Conservation (phyloP, 2,888 invertebrate genomes). For the Troides oblongomaculatus region DNA sequence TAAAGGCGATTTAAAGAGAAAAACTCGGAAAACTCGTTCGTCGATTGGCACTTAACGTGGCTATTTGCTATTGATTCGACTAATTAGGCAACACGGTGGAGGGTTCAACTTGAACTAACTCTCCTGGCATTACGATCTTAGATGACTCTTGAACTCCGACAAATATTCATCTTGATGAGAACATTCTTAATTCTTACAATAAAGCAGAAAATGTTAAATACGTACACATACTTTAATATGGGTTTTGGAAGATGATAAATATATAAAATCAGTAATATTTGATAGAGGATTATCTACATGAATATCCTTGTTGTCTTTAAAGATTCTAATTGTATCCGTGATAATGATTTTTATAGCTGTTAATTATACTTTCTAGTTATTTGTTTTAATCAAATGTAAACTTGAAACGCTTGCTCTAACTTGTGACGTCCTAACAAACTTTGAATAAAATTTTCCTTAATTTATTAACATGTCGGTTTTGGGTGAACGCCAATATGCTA, state of each 20-base stretch:
- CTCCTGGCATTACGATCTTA: too few relatives aligned
- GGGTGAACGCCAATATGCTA: conserved; percentile 7
- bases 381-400: too few relatives aligned
- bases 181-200: neutral
- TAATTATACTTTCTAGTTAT: too few relatives aligned
- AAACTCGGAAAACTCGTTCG: neutral
- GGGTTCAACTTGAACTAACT: neutral
- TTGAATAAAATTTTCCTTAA: conserved; percentile 2
- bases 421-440: neutral
- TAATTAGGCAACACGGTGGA: neutral
- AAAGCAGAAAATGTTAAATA: neutral
- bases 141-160: too few relatives aligned
- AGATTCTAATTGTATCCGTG: too few relatives aligned
- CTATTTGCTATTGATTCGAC: neutral
- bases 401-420: neutral
- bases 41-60: conserved; percentile 1
- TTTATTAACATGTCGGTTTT: conserved; percentile 8
- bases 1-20: conserved; percentile 18
- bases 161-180: too few relatives aligned
- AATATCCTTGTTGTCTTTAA: too few relatives aligned
- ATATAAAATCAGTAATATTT: too few relatives aligned
- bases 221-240: neutral
- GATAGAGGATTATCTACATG: too few relatives aligned
- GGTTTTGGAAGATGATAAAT: too few relatives aligned
- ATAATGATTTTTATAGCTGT: too few relatives aligned